Evolutionary conservation across 2,797 vertebrate genomes (phyloP).

Genomic region (Leptatherina wallacei): DNA sequence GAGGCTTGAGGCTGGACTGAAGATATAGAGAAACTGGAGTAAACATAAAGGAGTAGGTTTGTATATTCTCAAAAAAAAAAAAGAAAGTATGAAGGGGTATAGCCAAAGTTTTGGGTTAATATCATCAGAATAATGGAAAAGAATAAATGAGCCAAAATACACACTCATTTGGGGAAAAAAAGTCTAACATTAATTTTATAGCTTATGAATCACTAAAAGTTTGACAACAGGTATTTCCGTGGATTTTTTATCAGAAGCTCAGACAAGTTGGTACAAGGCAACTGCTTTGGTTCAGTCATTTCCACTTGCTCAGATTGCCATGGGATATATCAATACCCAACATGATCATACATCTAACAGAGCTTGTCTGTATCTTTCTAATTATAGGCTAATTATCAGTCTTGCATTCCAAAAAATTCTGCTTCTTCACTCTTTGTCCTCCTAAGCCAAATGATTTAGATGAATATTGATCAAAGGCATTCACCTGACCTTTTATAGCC

Average conservation of each 20-base stretch:
- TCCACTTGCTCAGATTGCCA: neutral
- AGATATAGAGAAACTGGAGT: conserved; percentile 17
- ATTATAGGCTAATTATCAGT: no score
- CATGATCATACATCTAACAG: neutral
- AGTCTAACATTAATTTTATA: no score
- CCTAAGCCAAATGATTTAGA: no score
- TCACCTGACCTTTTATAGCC: no score
- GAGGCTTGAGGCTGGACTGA: conserved; percentile 15
- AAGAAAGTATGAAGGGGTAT: neutral
- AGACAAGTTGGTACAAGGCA: conserved; percentile 12
- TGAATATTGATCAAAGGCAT: no score
- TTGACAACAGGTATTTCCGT: neutral
- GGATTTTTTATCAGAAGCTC: neutral
- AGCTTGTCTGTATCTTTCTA: neutral
- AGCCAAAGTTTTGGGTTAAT: neutral
- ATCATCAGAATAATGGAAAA: neutral
- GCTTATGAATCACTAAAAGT: no score
- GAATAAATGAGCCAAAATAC: neutral
- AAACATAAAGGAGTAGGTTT: neutral
- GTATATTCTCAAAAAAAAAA: neutral
- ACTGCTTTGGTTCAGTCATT: neutral
- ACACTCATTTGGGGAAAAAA: no score
- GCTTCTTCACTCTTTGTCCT: no score
- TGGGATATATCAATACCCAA: neutral
- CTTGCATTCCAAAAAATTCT: no score